A percentile compares a stretch with the other conserved stretches of the same genome.
These are phyloP conservation scores for Osmerus mordax DNA, from an alignment of 2,113 vertebrate genomes.

Conservation along the genomic window DNA sequence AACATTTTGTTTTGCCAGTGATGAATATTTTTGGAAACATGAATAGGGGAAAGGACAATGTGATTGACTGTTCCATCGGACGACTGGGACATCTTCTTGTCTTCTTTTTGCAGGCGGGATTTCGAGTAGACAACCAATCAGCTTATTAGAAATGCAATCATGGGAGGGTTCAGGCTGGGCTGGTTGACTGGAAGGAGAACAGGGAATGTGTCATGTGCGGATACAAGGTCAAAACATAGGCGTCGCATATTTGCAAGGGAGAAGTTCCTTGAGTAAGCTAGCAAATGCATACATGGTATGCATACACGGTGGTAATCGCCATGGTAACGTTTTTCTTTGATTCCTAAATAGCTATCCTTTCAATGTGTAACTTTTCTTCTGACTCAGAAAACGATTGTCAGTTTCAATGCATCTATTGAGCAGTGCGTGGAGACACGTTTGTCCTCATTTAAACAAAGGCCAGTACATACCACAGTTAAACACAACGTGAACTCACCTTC, in stretches of 20 bases:
- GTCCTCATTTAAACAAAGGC: too few relatives aligned
- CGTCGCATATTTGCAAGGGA: conserved; percentile 4
- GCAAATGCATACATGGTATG: background rate
- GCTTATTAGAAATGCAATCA: background rate
- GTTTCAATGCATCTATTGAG: too few relatives aligned
- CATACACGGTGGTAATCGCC: too few relatives aligned
- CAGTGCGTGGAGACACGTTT: too few relatives aligned
- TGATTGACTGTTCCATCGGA: conserved; percentile 37
- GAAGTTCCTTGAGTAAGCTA: background rate
- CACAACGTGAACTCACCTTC: too few relatives aligned
- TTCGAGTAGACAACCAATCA: conserved; percentile 40
- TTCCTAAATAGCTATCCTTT: too few relatives aligned
- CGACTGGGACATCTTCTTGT: conserved; percentile 21
- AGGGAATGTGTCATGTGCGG: conserved; percentile 18
- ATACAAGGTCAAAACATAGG: conserved; percentile 70
- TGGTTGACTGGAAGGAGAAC: conserved; percentile 19
- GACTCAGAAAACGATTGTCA: too few relatives aligned
- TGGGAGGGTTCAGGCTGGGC: conserved; percentile 20
- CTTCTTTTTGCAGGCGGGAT: conserved; percentile 13
- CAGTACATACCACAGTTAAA: too few relatives aligned
- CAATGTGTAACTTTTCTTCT: too few relatives aligned
- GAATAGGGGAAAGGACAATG: conserved; percentile 58
- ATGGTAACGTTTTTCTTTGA: too few relatives aligned
- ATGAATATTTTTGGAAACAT: conserved; percentile 42
- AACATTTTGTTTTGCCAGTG: conserved; percentile 25